A percentile compares a stretch with the other conserved stretches of the same genome.
These are phyloP conservation scores for Harmothoe impar DNA, from an alignment of 2,888 invertebrate genomes.

Conservation along the genomic window DNA sequence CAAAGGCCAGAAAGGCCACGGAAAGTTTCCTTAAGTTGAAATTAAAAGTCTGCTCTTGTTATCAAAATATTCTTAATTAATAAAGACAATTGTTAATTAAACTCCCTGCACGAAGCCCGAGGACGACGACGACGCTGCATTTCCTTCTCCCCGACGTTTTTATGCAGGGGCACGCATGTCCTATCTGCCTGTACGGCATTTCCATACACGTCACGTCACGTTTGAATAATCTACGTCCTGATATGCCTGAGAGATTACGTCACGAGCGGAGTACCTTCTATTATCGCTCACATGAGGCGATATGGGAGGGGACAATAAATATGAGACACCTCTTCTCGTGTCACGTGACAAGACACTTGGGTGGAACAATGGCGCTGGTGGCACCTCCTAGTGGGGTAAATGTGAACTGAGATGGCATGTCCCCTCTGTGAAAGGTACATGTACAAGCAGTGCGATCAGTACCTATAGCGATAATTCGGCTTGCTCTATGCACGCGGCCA, in stretches of 20 bases:
- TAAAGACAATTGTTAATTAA: constrained; percentile 44
- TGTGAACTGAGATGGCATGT: neutral
- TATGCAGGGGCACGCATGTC: neutral
- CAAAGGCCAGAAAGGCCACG: too few species aligned
- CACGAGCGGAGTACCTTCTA: neutral
- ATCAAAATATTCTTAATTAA: constrained; percentile 31
- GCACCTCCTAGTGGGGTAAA: constrained; percentile 2
- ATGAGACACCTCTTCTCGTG: constrained; percentile 34
- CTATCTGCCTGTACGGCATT: constrained; percentile 26
- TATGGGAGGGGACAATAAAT: constrained; percentile 22
- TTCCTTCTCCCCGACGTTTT: neutral
- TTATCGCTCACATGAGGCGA: constrained; percentile 24
- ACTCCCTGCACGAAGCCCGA: constrained; percentile 9
- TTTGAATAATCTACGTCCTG: constrained; percentile 47
- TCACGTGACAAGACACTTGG: constrained; percentile 45
- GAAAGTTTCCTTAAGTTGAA: neutral
- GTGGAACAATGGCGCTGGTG: neutral
- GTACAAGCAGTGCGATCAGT: too few species aligned
- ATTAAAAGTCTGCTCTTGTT: constrained; percentile 10
- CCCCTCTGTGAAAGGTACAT: neutral
- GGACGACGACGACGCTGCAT: neutral
- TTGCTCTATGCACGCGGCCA: too few species aligned
- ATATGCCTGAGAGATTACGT: constrained; percentile 44
- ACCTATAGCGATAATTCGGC: too few species aligned
- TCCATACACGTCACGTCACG: constrained; percentile 36